Base-by-base conservation (phyloP, 2,888 invertebrate genomes). In the Stenichneumon culpator region DNA sequence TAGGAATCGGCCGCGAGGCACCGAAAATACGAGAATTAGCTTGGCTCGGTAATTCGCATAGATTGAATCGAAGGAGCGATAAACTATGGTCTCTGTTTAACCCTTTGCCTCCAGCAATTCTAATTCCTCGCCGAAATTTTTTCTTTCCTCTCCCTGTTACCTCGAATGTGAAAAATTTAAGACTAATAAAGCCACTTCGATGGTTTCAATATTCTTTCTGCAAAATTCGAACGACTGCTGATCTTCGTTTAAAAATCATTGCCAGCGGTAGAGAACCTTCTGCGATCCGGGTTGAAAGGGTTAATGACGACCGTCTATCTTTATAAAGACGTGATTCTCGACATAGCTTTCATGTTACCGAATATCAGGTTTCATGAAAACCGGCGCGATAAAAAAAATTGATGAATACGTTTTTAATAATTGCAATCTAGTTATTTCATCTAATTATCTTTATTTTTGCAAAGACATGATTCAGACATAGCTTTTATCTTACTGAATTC, bases 31-130 rank as follows among this genome's bases (percentile, higher is more conserved):
- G 11, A 69, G 54, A 44, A 9, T 69, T 68, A 60, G 28, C 16
- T 16, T 28, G 28, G 14, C 5, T 3, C 28, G 19, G 52, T 60
- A 32, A n/a, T 28, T 68, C 14, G n/a, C 16, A 7, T 5, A 69
- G 47, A 60, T 60, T 60, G 60, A 60, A 60, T 60, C 60, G 60
- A 60, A 32, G 6, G 28, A 60, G 60, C 32, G 60, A 60, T 60
- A 60, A 60, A 60, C 60, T 32, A 60, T 25, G 6, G 28, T 28
- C 25, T 28, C n/a, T 7, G 25, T 60, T 60, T 11, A 60, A 32
- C 28, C 60, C 60, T 28, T 60, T 32, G 25, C 28, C 28, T 16
- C 22, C 57, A 25, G 16, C 4, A 16, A 25, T 60, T 60, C 22
- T 60, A 60, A 28, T 60, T 60, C 9, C 3, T 5, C 22, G 14